Conservation (phyloP, 2,113 vertebrate species). For the Alligator sinensis region DNA sequence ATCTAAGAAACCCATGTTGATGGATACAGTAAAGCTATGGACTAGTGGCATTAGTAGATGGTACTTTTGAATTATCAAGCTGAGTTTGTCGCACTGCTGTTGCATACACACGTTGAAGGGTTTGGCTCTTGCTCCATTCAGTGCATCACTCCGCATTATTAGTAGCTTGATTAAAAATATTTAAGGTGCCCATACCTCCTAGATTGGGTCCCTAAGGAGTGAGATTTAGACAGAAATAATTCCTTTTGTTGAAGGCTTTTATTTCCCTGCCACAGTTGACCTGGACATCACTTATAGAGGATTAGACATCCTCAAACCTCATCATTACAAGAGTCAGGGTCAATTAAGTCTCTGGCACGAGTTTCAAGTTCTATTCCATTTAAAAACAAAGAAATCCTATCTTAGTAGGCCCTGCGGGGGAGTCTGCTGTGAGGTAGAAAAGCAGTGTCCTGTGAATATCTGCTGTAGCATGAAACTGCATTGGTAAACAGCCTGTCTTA, state of each 20-base stretch:
- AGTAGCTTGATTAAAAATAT: neutral
- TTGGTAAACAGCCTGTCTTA: neutral
- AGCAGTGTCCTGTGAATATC: neutral
- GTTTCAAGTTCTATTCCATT: neutral
- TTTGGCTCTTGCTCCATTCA: neutral
- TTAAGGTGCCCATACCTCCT: neutral
- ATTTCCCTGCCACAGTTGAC: slow-evolving; percentile 27
- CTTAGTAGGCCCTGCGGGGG: neutral
- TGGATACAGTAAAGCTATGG: neutral
- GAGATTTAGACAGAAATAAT: neutral
- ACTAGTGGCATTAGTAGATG: neutral
- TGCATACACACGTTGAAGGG: neutral
- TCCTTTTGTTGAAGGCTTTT: slow-evolving; percentile 9
- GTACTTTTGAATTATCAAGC: neutral
- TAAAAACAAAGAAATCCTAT: neutral
- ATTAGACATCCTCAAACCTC: neutral
- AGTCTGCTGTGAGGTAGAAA: neutral
- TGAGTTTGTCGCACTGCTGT: neutral
- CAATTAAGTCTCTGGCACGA: neutral
- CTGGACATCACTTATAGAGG: neutral
- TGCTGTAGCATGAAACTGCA: neutral
- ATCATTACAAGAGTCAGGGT: neutral
- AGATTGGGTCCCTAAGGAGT: neutral
- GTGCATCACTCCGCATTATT: neutral
- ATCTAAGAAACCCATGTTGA: neutral